Base-by-base conservation (phyloP, 2,797 vertebrate genomes). In the Oophaga sylvatica region DNA sequence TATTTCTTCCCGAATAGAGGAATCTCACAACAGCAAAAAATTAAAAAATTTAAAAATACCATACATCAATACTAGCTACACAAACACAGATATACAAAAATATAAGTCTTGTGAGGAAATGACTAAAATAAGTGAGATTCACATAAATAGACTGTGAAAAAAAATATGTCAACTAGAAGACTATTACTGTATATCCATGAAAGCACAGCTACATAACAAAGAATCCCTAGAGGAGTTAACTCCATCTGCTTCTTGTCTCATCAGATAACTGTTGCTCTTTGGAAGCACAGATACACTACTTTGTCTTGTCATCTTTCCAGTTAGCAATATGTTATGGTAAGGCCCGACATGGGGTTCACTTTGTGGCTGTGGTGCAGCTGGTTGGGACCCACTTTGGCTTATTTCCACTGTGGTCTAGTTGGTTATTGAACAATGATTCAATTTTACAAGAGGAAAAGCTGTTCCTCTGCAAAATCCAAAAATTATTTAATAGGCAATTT, bases 251-350 rank as follows among this genome's bases (percentile, higher is more conserved):
- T 63, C 71, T 62, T 78, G 71, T 65, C 22, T 65, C 56, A 85
- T 85, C 73, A 78, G 83, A 77, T 85, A 85, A 85, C 78, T 78
- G 75, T 67, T 67, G 83, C 59, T 78, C n/a, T 85, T 85, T 85
- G 75, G 73, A 85, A 67, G 41, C 83, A 65, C 31, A 48, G 41
- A 78, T 48, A 60, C 35, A 78, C 20, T 85, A 48, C 78, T 57
- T 85, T 78, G 73, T 78, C 60, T 45, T 85, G 75, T 67, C 73
- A 85, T 67, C 17, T 85, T 56, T 67, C 22, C 73, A 78, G 71
- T 83, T 62, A 65, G 10, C n/a, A 62, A 67, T 76, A 65, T 65
- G 1, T 63, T 68, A 79, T 68, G 67, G 79, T 53, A 11, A 53
- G 48, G 8, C 6, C 8, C 1, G 48, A 11, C 48, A 41, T 41